Base-by-base conservation (phyloP, 2,888 invertebrate species). In the Agonopterix alstromeriana region DNA sequence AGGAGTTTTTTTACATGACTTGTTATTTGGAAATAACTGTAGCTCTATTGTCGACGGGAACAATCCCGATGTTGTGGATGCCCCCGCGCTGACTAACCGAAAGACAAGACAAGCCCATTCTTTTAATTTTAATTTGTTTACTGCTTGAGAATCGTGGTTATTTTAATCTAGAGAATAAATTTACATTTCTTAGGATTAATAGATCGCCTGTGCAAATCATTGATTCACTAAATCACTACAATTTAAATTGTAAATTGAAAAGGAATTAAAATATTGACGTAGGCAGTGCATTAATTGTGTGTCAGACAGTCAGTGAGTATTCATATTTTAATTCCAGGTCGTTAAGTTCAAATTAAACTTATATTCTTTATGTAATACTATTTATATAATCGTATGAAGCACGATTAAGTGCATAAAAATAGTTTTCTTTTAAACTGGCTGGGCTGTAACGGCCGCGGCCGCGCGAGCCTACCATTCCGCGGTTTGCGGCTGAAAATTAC, bases 51-150 rank as follows among this genome's bases (percentile, higher is more conserved):
- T 82, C 36, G n/a, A 2, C 42, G 54, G 53, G 61, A 79, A 85
- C 84, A 85, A 86, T 84, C 61, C 67, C 61, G 54, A 42, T 85
- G 82, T 83, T 85, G 70, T 80, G 78, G 73, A 82, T 83, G 75
- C 77, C 65, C 71, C 63, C 54, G 51, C 62, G 69, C 67, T 82
- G 82, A 84, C 68, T 80, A 73, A 72, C 59, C 50, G 48, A 27
- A 7, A 27, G 55, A 62, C 58, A 59, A 61, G 57, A 56, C 59
- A 52, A 60, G 52, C 55, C 57, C 58, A 65, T 61, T 64, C 59
- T 56, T 59, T 27, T 27, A 61, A 54, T 63, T 62, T 61, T 51
- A 54, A 61, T 54, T 57, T 46, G 36, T 43, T 52, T 35, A 55
- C 56, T 46, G 36, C 45, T 52, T 35, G 46, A n/a, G 5, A 40